These are phyloP conservation scores for Darevskia nairensis DNA, from an alignment of 2,797 vertebrate species.

Conservation along the genomic window DNA sequence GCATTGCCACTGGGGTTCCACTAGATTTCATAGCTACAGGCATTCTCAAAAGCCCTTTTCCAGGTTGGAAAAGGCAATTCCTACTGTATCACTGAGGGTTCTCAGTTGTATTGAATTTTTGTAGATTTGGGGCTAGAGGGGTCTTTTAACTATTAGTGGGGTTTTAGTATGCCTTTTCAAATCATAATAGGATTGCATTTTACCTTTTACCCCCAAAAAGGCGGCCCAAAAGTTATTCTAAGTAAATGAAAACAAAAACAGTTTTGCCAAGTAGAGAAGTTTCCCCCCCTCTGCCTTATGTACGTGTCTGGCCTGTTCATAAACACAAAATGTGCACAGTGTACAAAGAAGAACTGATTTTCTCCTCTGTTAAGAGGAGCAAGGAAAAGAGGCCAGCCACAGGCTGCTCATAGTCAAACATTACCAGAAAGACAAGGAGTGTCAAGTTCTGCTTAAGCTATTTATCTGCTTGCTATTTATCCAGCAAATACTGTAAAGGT, in stretches of 20 bases:
- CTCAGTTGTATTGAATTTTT: not conserved
- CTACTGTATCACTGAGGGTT: not conserved
- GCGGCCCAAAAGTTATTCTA: not conserved
- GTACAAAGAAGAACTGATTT: conserved; percentile 2
- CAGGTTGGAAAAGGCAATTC: no score
- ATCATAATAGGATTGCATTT: not conserved
- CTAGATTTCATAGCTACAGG: no score
- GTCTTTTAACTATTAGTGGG: not conserved
- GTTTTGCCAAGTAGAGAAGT: conserved; percentile 20
- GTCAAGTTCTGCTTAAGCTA: conserved; percentile 32
- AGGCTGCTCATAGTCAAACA: conserved; percentile 48
- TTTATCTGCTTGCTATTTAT: conserved; percentile 33
- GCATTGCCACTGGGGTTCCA: not conserved
- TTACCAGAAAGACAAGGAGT: conserved; percentile 39
- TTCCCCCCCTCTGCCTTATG: conserved; percentile 29
- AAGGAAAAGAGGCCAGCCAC: not conserved
- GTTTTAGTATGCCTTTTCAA: not conserved
- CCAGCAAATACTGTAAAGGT: conserved; percentile 39
- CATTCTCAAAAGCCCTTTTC: no score
- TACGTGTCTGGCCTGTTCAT: not conserved
- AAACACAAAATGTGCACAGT: not conserved
- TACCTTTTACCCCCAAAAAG: not conserved
- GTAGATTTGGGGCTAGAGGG: not conserved
- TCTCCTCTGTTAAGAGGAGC: not conserved
- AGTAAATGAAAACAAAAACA: not conserved